Evolutionary conservation across 2,888 invertebrate species (phyloP).

Genomic region (Diadegma fenestrale): DNA sequence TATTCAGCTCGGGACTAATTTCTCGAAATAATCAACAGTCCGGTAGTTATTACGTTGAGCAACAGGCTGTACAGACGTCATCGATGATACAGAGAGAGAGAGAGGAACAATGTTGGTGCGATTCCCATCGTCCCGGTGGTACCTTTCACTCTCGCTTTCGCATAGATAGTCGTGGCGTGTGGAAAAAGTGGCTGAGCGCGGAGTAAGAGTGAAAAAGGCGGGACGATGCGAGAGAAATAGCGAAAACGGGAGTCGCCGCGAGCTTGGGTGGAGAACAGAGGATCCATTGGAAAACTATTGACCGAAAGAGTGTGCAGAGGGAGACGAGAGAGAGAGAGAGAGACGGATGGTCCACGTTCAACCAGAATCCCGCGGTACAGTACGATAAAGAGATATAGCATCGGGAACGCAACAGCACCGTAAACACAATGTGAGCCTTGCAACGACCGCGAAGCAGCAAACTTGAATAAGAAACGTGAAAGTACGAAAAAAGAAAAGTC

Average conservation of each 20-base stretch:
- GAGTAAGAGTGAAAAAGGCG: constrained; percentile 41
- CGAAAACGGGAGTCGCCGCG: constrained; percentile 53
- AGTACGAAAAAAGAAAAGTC: constrained; percentile 59
- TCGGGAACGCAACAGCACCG: constrained; percentile 63
- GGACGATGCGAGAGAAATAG: constrained; percentile 38
- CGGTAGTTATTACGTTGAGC: constrained; percentile 28
- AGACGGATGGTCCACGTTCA: constrained; percentile 56
- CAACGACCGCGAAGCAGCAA: constrained; percentile 59
- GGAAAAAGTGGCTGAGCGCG: constrained; percentile 72
- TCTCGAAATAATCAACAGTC: constrained; percentile 22
- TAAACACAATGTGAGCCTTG: constrained; percentile 53
- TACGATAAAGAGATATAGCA: constrained; percentile 40
- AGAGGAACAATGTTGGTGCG: constrained; percentile 23
- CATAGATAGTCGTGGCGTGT: constrained; percentile 65
- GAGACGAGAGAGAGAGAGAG: constrained; percentile 9
- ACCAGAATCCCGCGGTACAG: constrained; percentile 46
- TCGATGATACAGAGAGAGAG: neutral
- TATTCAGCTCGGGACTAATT: neutral
- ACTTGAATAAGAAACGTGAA: constrained; percentile 65
- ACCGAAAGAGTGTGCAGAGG: constrained; percentile 71
- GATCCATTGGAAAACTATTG: constrained; percentile 81
- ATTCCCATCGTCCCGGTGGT: constrained; percentile 39
- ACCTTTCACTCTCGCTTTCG: constrained; percentile 56
- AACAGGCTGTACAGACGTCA: constrained; percentile 21
- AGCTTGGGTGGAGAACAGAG: constrained; percentile 63